Percentiles rank a stretch among this genome's conserved stretches.
phyloP scores from a whole-genome alignment of 1,140 invertebrate genomes.

The Bombyx mori region DNA sequence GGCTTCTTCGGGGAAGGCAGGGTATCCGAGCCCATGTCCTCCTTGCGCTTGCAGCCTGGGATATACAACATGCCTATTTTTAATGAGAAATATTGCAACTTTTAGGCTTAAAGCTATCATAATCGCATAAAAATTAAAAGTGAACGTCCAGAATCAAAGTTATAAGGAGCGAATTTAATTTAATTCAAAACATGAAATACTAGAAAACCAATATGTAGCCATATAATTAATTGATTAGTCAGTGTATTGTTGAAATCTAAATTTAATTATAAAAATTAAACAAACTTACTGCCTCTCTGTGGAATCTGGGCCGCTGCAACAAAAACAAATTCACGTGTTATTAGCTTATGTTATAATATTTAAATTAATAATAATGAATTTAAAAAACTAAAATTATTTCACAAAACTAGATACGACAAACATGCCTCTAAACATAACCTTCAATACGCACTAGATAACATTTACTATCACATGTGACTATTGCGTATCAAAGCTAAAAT shows the following conservation, averaged over 20 bases:
- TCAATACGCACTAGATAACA: conserved; percentile 4
- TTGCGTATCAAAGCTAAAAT: too few species aligned
- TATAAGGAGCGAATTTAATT: too few species aligned
- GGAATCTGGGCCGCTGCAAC: conserved; percentile 90
- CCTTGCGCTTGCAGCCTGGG: conserved; percentile 98
- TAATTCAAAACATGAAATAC: too few species aligned
- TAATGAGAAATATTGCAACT: too few species aligned
- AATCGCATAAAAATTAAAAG: too few species aligned
- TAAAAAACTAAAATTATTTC: not conserved
- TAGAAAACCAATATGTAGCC: too few species aligned
- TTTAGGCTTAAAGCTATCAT: too few species aligned
- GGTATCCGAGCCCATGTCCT: conserved; percentile 88
- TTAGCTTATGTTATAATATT: conserved; percentile 11
- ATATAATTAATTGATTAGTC: too few species aligned
- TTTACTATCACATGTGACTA: not conserved
- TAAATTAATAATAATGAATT: not conserved
- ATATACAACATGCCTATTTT: not conserved
- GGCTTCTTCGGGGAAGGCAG: conserved; percentile 97
- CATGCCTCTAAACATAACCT: conserved; percentile 52
- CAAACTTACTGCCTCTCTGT: conserved; percentile 86
- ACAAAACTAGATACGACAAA: conserved; percentile 34
- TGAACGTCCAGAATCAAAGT: too few species aligned
- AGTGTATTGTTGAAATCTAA: not conserved
- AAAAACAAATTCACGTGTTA: conserved; percentile 41
- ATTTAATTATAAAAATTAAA: conserved; percentile 2